phyloP scores from a whole-genome alignment of 2,113 vertebrate genomes.

The Periophthalmus modestus region DNA sequence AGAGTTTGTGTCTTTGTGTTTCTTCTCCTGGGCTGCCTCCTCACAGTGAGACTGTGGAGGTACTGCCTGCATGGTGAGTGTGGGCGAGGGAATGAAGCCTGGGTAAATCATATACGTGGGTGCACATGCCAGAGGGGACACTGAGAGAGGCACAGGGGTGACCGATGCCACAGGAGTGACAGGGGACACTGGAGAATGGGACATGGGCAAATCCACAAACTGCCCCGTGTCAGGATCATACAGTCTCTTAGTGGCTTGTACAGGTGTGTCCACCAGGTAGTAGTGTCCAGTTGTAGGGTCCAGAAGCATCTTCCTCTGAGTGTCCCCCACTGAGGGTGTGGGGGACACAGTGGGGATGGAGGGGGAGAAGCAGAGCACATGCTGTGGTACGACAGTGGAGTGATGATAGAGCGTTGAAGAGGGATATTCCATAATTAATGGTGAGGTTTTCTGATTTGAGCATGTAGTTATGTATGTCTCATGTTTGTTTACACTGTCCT shows the following conservation, averaged over 20 bases:
- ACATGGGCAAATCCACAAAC: conserved; percentile 92
- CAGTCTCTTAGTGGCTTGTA: conserved; percentile 83
- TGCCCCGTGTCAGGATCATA: conserved; percentile 94
- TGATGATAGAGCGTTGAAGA: conserved; percentile 77
- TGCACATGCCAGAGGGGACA: conserved; percentile 68
- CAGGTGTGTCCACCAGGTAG: conserved; percentile 91
- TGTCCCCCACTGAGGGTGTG: conserved; percentile 61
- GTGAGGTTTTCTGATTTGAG: conserved; percentile 52
- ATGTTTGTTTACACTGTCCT: conserved; percentile 17
- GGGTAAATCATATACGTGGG: conserved; percentile 92
- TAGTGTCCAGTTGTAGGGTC: conserved; percentile 93
- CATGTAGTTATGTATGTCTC: conserved; percentile 48
- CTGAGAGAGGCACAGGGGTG: conserved; percentile 65
- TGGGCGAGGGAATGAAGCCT: conserved; percentile 80
- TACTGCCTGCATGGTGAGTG: conserved; percentile 64
- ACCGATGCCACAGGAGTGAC: conserved; percentile 50
- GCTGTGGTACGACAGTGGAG: conserved; percentile 58
- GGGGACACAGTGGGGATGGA: conserved; percentile 60
- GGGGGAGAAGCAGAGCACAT: conserved; percentile 81
- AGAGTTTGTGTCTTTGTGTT: conserved; percentile 31
- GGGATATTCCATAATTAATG: conserved; percentile 64
- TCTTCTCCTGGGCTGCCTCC: conserved; percentile 45
- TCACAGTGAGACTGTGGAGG: conserved; percentile 56
- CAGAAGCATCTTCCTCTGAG: conserved; percentile 90
- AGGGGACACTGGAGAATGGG: conserved; percentile 61